These are phyloP conservation scores for Alcedo quadribrachys DNA, from an alignment of 2,797 vertebrate species.

Conservation along the genomic window DNA sequence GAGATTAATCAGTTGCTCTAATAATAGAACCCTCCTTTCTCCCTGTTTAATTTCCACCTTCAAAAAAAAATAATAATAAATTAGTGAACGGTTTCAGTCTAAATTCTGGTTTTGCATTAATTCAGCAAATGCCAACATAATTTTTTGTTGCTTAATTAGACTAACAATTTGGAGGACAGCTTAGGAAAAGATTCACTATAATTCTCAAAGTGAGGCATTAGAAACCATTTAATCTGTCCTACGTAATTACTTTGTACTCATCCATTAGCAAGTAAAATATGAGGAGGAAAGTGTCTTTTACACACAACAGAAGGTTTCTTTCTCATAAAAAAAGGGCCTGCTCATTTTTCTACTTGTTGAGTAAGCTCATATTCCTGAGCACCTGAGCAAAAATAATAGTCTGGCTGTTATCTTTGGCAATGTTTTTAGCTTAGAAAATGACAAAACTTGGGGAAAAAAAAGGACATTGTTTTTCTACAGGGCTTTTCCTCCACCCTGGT, in stretches of 20 bases:
- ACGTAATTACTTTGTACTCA: not conserved
- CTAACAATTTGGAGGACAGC: not conserved
- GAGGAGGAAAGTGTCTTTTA: not conserved
- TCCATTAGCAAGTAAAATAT: constrained; percentile 10
- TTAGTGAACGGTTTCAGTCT: not conserved
- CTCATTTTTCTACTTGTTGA: not conserved
- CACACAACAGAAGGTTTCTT: not conserved
- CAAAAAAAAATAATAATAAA: not conserved
- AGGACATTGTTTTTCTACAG: not conserved
- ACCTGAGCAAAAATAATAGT: constrained; percentile 7
- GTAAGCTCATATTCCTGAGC: not conserved
- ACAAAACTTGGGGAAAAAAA: not conserved
- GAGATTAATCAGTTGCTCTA: not conserved
- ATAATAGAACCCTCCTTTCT: not conserved
- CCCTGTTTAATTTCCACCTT: not conserved
- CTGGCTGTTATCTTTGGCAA: not conserved
- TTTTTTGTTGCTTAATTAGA: constrained; percentile 18
- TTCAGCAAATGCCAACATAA: not conserved
- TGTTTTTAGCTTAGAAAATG: not conserved
- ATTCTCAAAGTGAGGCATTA: not conserved
- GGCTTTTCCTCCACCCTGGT: not conserved
- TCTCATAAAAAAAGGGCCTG: not conserved
- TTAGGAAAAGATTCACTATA: constrained; percentile 16
- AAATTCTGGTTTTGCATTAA: not conserved
- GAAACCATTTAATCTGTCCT: constrained; percentile 3